Conservation (phyloP, 2,113 vertebrate species). For the Chaetodon auriga region DNA sequence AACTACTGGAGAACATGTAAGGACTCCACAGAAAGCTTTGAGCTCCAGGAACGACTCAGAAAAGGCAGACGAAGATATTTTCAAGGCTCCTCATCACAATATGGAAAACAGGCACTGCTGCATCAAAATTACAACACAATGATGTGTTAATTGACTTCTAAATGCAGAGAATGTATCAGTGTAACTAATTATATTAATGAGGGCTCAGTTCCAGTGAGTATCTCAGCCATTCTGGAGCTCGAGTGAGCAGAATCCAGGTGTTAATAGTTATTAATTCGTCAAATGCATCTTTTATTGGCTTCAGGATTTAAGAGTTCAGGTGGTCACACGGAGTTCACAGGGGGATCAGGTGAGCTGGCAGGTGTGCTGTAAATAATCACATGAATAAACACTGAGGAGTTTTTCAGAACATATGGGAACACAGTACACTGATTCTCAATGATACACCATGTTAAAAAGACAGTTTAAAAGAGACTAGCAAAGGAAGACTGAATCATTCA, state of each 20-base stretch:
- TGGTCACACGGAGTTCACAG: too few relatives aligned
- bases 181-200: too few relatives aligned
- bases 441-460: neutral
- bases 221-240: too few relatives aligned
- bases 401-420: neutral
- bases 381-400: neutral
- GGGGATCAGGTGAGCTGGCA: too few relatives aligned
- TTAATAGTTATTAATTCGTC: too few relatives aligned
- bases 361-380: neutral
- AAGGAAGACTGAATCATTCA: neutral
- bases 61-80: neutral
- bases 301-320: too few relatives aligned
- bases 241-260: too few relatives aligned
- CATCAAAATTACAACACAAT: neutral
- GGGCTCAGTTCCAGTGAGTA: too few relatives aligned
- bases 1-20: neutral
- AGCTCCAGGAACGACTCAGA: neutral
- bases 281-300: too few relatives aligned
- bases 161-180: too few relatives aligned
- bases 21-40: neutral
- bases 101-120: neutral
- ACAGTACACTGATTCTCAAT: neutral
- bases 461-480: neutral
- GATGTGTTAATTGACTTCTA: neutral
- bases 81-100: neutral